Conservation (phyloP, 2,888 invertebrate species). For the Cheilosia urbana region DNA sequence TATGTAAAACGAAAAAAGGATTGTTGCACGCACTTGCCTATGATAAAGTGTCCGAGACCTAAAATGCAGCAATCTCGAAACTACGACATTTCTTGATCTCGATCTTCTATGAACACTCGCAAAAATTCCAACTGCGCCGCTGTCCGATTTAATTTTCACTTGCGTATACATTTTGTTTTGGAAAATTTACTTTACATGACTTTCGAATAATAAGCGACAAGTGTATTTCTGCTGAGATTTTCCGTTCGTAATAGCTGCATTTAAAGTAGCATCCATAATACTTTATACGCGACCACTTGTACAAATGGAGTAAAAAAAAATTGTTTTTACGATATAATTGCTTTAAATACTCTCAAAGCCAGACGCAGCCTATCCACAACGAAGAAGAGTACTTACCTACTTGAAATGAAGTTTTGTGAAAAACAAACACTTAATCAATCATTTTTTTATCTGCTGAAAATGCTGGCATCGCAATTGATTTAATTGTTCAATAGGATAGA, state of each 20-base stretch:
- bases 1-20: too few species aligned
- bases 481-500: constrained; percentile 60
- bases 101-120: background rate
- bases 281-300: background rate
- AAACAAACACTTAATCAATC: constrained; percentile 58
- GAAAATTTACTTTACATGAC: background rate
- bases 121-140: background rate
- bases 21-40: too few species aligned
- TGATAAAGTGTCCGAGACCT: too few species aligned
- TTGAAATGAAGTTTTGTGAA: constrained; percentile 18
- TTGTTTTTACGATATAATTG: background rate
- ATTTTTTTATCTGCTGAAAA: constrained; percentile 45
- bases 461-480: constrained; percentile 63
- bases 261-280: background rate
- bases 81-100: background rate
- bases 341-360: too few species aligned
- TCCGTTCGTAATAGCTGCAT: background rate
- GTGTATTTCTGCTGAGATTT: background rate
- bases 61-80: too few species aligned
- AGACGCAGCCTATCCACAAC: background rate
- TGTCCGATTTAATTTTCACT: background rate
- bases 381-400: background rate
- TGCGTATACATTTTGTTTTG: background rate
- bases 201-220: too few species aligned
- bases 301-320: background rate